These are phyloP conservation scores for Tromatobia lineatoria DNA, from an alignment of 2,888 invertebrate genomes.

Conservation along the genomic window DNA sequence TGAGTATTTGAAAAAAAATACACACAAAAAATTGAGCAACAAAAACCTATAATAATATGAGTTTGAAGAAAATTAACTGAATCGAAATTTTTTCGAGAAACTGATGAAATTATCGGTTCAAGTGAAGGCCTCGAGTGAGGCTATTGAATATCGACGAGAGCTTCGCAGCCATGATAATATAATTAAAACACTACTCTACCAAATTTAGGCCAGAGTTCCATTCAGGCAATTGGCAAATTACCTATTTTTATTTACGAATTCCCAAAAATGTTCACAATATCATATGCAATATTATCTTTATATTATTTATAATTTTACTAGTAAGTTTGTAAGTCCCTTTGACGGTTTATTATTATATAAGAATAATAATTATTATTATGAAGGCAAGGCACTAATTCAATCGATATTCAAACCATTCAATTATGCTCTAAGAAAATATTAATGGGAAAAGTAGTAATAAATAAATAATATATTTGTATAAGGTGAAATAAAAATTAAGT, in stretches of 20 bases:
- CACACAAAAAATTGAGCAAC: too few relatives aligned
- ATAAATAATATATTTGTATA: not conserved
- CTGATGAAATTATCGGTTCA: conserved; percentile 16
- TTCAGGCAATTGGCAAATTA: not conserved
- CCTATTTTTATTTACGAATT: not conserved
- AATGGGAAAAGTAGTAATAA: not conserved
- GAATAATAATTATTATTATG: not conserved
- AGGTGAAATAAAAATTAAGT: not conserved
- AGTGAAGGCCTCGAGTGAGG: not conserved
- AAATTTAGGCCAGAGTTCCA: conserved; percentile 6
- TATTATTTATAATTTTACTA: not conserved
- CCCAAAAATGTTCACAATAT: not conserved
- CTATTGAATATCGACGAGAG: conserved; percentile 12
- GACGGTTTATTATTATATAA: too few relatives aligned
- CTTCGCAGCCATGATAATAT: conserved; percentile 2
- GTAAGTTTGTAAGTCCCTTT: not conserved
- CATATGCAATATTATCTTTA: not conserved
- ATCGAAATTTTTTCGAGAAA: not conserved
- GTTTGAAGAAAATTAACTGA: too few relatives aligned
- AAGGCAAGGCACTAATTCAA: conserved; percentile 17
- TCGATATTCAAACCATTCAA: conserved; percentile 30
- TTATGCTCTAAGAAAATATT: conserved; percentile 5
- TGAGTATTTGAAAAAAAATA: too few relatives aligned
- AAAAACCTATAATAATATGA: too few relatives aligned
- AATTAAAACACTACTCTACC: conserved; percentile 6